Base-by-base conservation (phyloP, 2,888 invertebrate species). In the Epirrhoe tristata region DNA sequence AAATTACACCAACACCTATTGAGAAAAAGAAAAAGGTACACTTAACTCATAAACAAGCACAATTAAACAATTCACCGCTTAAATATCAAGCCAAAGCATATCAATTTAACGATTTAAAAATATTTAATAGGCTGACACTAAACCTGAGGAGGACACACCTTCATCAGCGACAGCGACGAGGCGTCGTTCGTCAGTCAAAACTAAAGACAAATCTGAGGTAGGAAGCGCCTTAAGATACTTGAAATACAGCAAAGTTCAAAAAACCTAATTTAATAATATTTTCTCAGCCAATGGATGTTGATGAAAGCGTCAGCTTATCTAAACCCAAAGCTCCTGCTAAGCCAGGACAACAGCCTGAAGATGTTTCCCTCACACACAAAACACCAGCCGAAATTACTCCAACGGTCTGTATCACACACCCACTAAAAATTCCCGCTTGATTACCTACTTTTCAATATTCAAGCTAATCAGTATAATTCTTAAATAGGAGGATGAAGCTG, bases 1-100 rank as follows among this genome's bases (percentile, higher is more conserved):
- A 94, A 85, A 86, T 93, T 56, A 85, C 93, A 76, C 93, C 93
- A 48, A 94, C 93, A 78, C 93, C 93, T 39, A 77, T 80, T 70
- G 91, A 91, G 81, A 93, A 91, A 90, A 93, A 90, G 88, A 92
- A 92, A 79, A 93, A 93, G 93, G 93, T 93, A 93, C 82, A 74
- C 55, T 63, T 34, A 34, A 39, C 12, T 24, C 24, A 31, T 14
- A 59, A 14, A 43, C 31, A 52, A 36, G 1, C 51, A 36, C 39
- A 8, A 2, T 10, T 12, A 43, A 43, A 43, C 12, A 43, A 43
- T 3, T 2, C 2, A 43, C 12, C 39, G 39, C 39, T 43, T 43
- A 43, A 43, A 43, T 12, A 43, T 43, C 39, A 43, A 43, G 12
- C 12, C 12, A 43, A 5, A 43, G 12, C 12, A 43, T 4, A 43